Conservation (phyloP, 1,140 invertebrate species). For the Dermatophagoides farinae region DNA sequence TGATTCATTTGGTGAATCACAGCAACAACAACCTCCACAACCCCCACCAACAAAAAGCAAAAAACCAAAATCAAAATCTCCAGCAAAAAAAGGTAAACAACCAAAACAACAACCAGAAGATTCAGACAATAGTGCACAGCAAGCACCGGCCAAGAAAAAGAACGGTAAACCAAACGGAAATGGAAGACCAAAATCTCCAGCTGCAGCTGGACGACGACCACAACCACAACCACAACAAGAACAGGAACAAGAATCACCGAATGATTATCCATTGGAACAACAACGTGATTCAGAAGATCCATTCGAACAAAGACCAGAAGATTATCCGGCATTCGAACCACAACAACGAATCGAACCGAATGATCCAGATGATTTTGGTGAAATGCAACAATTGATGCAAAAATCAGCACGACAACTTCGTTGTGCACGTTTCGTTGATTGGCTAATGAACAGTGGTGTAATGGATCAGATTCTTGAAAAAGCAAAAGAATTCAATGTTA, state of each 20-base stretch:
- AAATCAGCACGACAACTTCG: not conserved
- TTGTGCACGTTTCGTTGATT: not conserved
- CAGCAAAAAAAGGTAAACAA: not conserved
- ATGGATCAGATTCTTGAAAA: not conserved
- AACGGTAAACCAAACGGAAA: not conserved
- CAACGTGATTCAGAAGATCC: not conserved
- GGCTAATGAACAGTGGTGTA: not conserved
- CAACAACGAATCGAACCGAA: not conserved
- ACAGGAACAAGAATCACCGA: not conserved
- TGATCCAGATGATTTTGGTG: not conserved
- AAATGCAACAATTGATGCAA: not conserved
- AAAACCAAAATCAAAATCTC: not conserved
- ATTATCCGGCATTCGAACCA: not conserved
- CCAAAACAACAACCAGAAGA: not conserved
- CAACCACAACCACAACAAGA: not conserved
- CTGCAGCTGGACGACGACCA: not conserved
- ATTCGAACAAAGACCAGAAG: conserved; percentile 4
- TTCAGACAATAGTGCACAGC: not conserved
- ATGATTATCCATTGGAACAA: not conserved
- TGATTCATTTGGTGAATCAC: not conserved
- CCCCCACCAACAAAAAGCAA: not conserved
- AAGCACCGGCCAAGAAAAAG: not conserved
- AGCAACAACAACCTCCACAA: not conserved
- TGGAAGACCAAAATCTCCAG: not conserved
- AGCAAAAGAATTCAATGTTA: not conserved